Conservation (phyloP, 2,888 invertebrate genomes). For the Mylabris sibirica region DNA sequence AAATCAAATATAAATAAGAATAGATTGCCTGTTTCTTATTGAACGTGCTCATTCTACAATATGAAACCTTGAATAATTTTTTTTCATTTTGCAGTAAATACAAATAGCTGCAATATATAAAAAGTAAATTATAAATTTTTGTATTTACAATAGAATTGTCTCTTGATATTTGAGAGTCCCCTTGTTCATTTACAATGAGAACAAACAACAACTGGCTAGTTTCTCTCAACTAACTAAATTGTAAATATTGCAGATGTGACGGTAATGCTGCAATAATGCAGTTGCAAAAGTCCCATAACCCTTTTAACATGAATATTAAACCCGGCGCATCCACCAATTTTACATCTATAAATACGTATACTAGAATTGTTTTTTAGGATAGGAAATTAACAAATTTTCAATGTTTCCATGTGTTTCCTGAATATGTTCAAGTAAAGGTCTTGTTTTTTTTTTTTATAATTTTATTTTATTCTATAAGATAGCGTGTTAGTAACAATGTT, state of each 20-base stretch:
- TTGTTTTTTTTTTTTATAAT: slow-evolving; percentile 14
- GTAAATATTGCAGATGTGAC: slow-evolving; percentile 12
- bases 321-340: slow-evolving; percentile 28
- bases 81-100: background rate
- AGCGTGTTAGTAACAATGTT: slow-evolving; percentile 22
- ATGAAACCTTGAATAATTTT: background rate
- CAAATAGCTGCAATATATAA: too few species aligned
- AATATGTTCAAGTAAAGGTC: background rate
- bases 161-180: background rate
- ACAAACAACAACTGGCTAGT: background rate
- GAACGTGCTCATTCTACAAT: background rate
- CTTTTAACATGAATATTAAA: slow-evolving; percentile 10
- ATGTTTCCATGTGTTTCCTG: background rate
- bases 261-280: slow-evolving; percentile 3
- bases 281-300: background rate
- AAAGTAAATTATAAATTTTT: too few species aligned
- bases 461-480: slow-evolving; percentile 18
- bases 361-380: background rate
- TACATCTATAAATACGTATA: background rate
- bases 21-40: background rate
- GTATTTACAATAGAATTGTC: background rate
- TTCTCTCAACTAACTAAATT: background rate
- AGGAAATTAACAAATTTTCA: background rate
- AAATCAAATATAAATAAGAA: background rate
- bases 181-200: background rate